Percentiles rank a stretch among this genome's conserved stretches.
phyloP scores from a whole-genome alignment of 2,888 invertebrate species.

The Dryobota labecula region DNA sequence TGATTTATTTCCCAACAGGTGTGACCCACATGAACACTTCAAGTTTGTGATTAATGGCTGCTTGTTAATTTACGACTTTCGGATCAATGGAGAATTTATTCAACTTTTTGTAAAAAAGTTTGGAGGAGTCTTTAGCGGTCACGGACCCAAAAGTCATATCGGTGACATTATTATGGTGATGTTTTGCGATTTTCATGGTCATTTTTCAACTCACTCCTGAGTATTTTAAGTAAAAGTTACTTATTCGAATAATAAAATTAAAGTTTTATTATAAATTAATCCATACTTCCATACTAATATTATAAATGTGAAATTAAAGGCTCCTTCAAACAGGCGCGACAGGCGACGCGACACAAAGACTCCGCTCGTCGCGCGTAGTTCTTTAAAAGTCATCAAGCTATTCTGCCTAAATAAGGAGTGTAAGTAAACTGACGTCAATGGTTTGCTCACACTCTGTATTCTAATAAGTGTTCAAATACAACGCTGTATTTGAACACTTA shows the following conservation, averaged over 20 bases:
- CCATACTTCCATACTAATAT: too few species aligned
- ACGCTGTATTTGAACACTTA: too few species aligned
- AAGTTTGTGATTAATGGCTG: conserved; percentile 44
- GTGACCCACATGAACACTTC: conserved; percentile 51
- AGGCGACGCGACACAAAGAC: too few species aligned
- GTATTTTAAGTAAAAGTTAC: not conserved
- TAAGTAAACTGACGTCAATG: too few species aligned
- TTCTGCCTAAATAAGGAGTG: too few species aligned
- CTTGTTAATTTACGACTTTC: conserved; percentile 42
- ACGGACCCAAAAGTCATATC: not conserved
- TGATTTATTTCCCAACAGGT: conserved; percentile 42
- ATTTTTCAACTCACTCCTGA: not conserved
- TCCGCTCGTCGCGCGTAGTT: too few species aligned
- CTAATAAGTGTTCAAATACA: not conserved
- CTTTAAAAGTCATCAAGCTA: too few species aligned
- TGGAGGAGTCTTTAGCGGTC: not conserved
- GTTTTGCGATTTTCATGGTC: conserved; percentile 8
- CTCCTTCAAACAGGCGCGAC: too few species aligned
- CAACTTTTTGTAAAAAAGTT: not conserved
- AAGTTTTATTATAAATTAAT: not conserved
- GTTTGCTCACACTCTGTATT: not conserved
- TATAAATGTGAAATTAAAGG: too few species aligned
- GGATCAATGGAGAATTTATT: too few species aligned
- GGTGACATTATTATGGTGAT: not conserved
- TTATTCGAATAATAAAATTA: not conserved